These are phyloP conservation scores for Leptinotarsa undecemlineata DNA, from an alignment of 1,140 invertebrate genomes.

Conservation along the genomic window DNA sequence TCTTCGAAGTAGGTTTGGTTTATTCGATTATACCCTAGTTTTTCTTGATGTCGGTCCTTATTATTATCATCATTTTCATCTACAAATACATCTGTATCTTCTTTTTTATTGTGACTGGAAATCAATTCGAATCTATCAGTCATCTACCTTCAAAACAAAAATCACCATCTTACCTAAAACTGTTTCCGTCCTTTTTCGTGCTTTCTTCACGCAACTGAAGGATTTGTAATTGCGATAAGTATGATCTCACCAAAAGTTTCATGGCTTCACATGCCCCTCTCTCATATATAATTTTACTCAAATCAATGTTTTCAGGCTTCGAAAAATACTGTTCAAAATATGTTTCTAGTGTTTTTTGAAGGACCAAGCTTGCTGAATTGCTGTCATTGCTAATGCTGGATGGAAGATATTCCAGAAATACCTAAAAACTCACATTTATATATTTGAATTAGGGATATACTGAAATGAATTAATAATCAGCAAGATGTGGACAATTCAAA, in stretches of 20 bases:
- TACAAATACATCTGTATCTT: not conserved
- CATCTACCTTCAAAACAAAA: not conserved
- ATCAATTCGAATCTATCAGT: not conserved
- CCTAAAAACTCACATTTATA: conserved; percentile 57
- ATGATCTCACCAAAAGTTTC: conserved; percentile 62
- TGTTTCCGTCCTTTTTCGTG: conserved; percentile 24
- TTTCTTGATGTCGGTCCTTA: conserved; percentile 43
- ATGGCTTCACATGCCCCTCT: conserved; percentile 59
- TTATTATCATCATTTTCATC: conserved; percentile 40
- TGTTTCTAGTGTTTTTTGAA: conserved; percentile 62
- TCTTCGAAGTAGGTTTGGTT: conserved; percentile 47
- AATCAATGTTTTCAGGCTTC: conserved; percentile 47
- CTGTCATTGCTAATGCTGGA: conserved; percentile 62
- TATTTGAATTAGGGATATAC: too few relatives aligned
- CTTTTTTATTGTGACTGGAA: conserved; percentile 17
- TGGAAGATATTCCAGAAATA: conserved; percentile 64
- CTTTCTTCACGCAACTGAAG: conserved; percentile 43
- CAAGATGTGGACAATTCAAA: too few relatives aligned
- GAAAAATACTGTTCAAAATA: conserved; percentile 58
- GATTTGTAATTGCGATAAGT: conserved; percentile 59
- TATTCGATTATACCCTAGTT: conserved; percentile 40
- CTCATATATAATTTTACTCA: conserved; percentile 54
- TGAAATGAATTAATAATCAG: too few relatives aligned
- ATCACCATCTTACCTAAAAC: conserved; percentile 15
- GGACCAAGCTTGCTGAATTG: conserved; percentile 58